phyloP scores from a whole-genome alignment of 1,140 invertebrate species.

The Kradibia gibbosae region DNA sequence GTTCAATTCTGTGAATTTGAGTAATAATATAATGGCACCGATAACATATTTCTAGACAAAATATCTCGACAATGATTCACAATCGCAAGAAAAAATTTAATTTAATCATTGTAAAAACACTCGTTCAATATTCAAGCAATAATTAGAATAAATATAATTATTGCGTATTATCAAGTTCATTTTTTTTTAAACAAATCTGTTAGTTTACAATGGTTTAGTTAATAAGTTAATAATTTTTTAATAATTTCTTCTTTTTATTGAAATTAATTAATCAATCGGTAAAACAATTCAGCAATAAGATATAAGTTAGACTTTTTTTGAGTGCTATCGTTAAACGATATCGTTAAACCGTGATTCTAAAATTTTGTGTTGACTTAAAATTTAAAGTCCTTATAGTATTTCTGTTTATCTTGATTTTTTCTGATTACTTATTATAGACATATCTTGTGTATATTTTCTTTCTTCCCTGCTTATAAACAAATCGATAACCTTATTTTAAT shows the following conservation, averaged over 20 bases:
- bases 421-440: conserved; percentile 4
- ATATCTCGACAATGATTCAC: no score
- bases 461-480: neutral
- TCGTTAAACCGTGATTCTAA: conserved; percentile 12
- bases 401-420: conserved; percentile 21
- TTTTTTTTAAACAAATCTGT: no score
- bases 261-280: conserved; percentile 1
- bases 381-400: conserved; percentile 19
- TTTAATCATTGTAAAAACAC: neutral
- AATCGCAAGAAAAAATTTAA: no score
- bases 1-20: no score
- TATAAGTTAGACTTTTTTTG: conserved; percentile 4
- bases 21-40: no score
- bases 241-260: neutral
- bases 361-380: conserved; percentile 8
- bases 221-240: no score
- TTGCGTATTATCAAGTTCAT: neutral
- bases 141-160: neutral
- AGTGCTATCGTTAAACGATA: neutral
- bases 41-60: no score
- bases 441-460: neutral
- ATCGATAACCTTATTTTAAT: conserved; percentile 28
- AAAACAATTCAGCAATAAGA: neutral
- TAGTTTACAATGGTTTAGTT: no score
- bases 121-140: neutral